Percentiles rank a stretch among this genome's conserved stretches.
phyloP scores from a whole-genome alignment of 2,113 vertebrate genomes.

The Ceyx cyanopectus region DNA sequence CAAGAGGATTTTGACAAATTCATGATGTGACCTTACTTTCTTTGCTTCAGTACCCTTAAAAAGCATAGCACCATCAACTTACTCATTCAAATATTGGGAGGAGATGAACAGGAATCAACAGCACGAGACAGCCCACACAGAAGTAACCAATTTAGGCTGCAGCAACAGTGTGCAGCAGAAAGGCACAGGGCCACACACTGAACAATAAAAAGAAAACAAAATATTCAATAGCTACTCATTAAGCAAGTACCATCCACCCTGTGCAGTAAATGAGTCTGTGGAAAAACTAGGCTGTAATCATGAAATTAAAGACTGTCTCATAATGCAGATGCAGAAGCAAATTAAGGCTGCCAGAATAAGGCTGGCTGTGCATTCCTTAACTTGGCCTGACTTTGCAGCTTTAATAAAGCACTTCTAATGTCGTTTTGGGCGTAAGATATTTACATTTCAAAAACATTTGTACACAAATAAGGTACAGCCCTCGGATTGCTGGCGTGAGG shows the following conservation, averaged over 20 bases:
- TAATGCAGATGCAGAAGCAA: constrained; percentile 6
- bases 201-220: constrained; percentile 53
- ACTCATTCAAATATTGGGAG: not conserved
- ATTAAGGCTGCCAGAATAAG: not conserved
- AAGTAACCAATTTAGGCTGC: not conserved
- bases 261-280: constrained; percentile 25
- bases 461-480: constrained; percentile 27
- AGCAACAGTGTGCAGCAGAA: not conserved
- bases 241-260: constrained; percentile 27
- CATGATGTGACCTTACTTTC: not conserved
- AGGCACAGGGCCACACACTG: constrained; percentile 28
- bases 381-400: not conserved
- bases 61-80: not conserved
- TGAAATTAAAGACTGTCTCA: constrained; percentile 44
- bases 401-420: not conserved
- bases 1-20: rapidly evolving
- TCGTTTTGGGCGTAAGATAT: not conserved
- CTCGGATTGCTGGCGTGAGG: not conserved
- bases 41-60: not conserved
- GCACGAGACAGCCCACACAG: constrained; percentile 10
- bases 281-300: constrained; percentile 42
- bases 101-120: not conserved
- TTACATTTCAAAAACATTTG: constrained; percentile 47
- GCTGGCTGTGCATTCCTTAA: not conserved
- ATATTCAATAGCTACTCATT: constrained; percentile 52